Base-by-base conservation (phyloP, 2,113 vertebrate species). In the Gallinago undulata region DNA sequence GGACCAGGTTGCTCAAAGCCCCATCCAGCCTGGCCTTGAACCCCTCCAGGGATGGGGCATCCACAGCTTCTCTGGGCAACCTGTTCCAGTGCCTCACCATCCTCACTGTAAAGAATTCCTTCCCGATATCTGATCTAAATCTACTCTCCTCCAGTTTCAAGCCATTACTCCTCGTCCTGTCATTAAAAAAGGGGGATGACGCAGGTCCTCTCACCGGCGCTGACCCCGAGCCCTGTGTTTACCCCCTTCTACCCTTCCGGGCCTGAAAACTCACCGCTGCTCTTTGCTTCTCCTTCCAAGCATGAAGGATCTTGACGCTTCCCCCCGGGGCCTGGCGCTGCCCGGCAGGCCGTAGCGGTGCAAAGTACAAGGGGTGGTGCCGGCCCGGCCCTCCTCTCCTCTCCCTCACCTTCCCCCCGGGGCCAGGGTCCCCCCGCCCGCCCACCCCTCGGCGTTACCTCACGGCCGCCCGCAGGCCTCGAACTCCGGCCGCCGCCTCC, bases 361-460 rank as follows among this genome's bases (percentile, higher is more conserved):
- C 88, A 97, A 97, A 98, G 97, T 89, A 31, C 96, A 59, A 33
- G 75, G 75, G 84, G 89, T 14, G 83, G 75, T 60, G 75, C 75
- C 59, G 12, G 51, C 27, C n/a, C 28, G 21, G 27, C 45, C 28
- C 30, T 19, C 45, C 45, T 18, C 43, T 7, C 43, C 18, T 4
- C 31, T 77, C 41, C 13, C 17, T 30, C 72, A 7, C 33, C 53
- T 9, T 11, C 23, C 19, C 28, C 33, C 45, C 45, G 43, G 25
- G 35, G 11, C 15, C 14, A 47, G n/a, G 18, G 19, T 31, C 19
- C 13, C 55, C 45, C 45, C 45, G 45, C 45, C 43, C 43, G 16
- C 37, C 47, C 48, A 11, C 91, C 8, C 10, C 37, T 16, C 19
- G 31, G 17, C 23, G 9, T 18, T 19, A 33, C 9, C 43, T 45